Conservation (phyloP, 2,888 invertebrate species). For the Spicauda simplicius region DNA sequence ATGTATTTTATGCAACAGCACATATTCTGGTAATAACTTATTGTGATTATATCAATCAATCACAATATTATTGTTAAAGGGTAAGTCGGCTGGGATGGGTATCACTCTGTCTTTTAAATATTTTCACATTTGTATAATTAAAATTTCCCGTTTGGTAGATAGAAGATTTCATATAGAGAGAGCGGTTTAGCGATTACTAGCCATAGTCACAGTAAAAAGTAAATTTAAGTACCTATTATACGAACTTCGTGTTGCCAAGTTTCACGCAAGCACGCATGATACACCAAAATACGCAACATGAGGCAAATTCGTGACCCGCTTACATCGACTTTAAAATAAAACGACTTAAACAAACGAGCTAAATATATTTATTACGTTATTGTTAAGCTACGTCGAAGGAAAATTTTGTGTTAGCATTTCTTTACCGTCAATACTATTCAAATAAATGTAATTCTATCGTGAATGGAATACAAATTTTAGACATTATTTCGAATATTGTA, state of each 20-base stretch:
- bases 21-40: too few relatives aligned
- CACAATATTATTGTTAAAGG: too few relatives aligned
- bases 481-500: constrained; percentile 1
- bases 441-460: constrained; percentile 10
- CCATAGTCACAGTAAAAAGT: neutral
- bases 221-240: neutral
- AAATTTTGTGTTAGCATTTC: neutral
- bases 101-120: too few relatives aligned
- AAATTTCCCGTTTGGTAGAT: too few relatives aligned
- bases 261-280: constrained; percentile 5
- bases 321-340: constrained; percentile 16
- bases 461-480: constrained; percentile 19
- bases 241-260: neutral
- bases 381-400: neutral
- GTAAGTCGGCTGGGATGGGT: too few relatives aligned
- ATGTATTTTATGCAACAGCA: too few relatives aligned
- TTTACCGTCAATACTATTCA: neutral
- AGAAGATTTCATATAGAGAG: neutral
- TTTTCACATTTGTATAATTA: too few relatives aligned
- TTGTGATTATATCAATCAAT: too few relatives aligned
- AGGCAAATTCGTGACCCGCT: constrained; percentile 40
- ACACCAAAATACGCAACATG: constrained; percentile 25
- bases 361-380: constrained; percentile 1
- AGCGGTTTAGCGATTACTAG: neutral
- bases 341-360: neutral